phyloP scores from a whole-genome alignment of 2,113 vertebrate genomes.

The Progne subis region DNA sequence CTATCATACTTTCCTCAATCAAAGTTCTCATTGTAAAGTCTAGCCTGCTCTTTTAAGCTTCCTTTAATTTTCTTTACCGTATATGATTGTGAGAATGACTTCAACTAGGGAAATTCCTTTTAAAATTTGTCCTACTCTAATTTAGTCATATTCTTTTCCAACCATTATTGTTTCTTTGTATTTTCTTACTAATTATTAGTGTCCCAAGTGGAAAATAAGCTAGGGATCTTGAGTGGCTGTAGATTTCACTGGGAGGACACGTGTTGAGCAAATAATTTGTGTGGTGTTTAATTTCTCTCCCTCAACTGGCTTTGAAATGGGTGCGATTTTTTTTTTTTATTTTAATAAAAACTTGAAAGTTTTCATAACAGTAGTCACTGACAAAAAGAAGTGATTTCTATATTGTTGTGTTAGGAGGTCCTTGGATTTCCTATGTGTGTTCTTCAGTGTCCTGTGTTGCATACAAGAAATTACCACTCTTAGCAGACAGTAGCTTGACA shows the following conservation, averaged over 20 bases:
- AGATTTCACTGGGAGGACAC: not conserved
- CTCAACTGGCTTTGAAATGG: not conserved
- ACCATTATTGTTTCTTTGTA: not conserved
- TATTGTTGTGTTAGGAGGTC: not conserved
- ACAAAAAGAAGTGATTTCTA: not conserved
- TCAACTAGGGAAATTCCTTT: not conserved
- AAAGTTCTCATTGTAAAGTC: not conserved
- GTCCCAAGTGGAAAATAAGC: not conserved
- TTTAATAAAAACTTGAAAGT: not conserved
- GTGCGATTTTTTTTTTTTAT: not conserved
- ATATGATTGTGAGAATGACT: not conserved
- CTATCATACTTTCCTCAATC: not conserved
- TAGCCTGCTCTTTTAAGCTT: not conserved
- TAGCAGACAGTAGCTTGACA: not conserved
- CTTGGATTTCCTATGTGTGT: not conserved
- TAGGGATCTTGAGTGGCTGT: not conserved
- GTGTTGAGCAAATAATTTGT: not conserved
- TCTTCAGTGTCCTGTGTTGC: not conserved
- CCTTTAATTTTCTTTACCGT: not conserved
- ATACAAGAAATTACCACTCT: not conserved
- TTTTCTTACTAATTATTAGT: not conserved
- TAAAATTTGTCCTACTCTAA: not conserved
- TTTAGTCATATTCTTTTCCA: not conserved
- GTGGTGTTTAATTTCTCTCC: not conserved
- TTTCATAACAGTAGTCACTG: not conserved